Evolutionary conservation across 2,113 vertebrate genomes (phyloP), one percentile per base, ranked within the genome.

Genomic region (Mastomys coucha): DNA sequence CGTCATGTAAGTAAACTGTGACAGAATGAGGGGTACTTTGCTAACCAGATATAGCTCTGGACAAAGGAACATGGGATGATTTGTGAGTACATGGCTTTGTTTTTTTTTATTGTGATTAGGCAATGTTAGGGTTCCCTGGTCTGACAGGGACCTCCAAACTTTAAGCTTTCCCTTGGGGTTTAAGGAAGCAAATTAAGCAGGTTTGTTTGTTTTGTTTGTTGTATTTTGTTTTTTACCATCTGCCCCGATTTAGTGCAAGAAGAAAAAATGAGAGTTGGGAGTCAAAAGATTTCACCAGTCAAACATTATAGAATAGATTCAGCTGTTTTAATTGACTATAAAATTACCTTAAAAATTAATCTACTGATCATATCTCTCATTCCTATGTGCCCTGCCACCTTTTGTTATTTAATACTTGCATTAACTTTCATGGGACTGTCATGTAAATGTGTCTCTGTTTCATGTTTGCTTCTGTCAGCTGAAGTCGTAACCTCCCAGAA

Each of bases 131-230:
- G 4, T 24, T 58, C 26, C 45, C 24, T n/a, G 51, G 0, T 12
- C 12, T 1, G 7, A 0, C 2, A 13, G 13, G 5, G 49, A n/a
- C 20, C 39, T 36, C 0, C 31, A 2, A 26, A 2, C 1, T 56
- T 63, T 51, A 69, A 95, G 49, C 33, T 96, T 81, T 12, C 1
- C 36, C 2, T 6, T 72, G 81, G 3, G 6, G 2, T 53, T 63
- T 1, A 26, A 39, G 2, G 26, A 58, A 42, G 13, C 16, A 88
- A 5, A 6, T 31, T 2, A 14, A 14, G 1, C 4, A 45, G 42
- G 14, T 39, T 67, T 67, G 65, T 67, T 31, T 31, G 26, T 31
- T 67, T 31, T 22, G 11, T 31, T 31, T 67, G 65, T 31, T 67
- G 9, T 67, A 22, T 28, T 65, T 26, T 11, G 3, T 4, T 67